Evolutionary conservation across 2,888 invertebrate genomes (phyloP).

Genomic region (Xylophagus ater): DNA sequence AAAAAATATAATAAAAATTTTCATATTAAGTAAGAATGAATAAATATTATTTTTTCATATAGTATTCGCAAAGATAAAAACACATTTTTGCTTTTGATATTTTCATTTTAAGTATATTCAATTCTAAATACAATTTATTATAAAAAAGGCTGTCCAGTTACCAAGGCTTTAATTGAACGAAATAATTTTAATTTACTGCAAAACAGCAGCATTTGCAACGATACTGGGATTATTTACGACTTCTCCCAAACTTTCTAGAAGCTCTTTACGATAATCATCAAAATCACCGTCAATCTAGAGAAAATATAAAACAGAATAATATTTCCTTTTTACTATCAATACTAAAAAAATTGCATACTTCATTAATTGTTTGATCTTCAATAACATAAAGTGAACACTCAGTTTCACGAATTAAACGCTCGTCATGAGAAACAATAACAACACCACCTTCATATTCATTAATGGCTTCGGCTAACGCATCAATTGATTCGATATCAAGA

Average conservation of each 20-base stretch:
- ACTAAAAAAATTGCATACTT: constrained; percentile 43
- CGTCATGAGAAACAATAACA: constrained; percentile 77
- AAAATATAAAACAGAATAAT: constrained; percentile 11
- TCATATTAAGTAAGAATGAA: too few species aligned
- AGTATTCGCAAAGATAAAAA: too few species aligned
- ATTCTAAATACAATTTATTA: too few species aligned
- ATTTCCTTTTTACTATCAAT: constrained; percentile 2
- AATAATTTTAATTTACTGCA: constrained; percentile 28
- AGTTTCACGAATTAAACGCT: constrained; percentile 87
- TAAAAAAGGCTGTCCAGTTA: too few species aligned
- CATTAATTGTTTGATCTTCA: constrained; percentile 87
- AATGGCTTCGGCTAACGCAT: constrained; percentile 94
- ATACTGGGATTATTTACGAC: constrained; percentile 86
- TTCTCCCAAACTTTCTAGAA: constrained; percentile 91
- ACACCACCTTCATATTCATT: constrained; percentile 90
- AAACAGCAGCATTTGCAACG: constrained; percentile 78
- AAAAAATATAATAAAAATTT: constrained; percentile 8
- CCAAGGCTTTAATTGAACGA: too few species aligned
- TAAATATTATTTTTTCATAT: too few species aligned
- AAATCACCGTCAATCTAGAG: constrained; percentile 82
- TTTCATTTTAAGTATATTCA: too few species aligned
- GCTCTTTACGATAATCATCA: constrained; percentile 94
- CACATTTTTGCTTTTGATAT: too few species aligned
- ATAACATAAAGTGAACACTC: constrained; percentile 93
- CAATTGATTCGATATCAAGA: constrained; percentile 98